A percentile compares a stretch with the other conserved stretches of the same genome.
Evolutionary conservation across 2,888 invertebrate species (phyloP).

Genomic region (Aricia artaxerxes): DNA sequence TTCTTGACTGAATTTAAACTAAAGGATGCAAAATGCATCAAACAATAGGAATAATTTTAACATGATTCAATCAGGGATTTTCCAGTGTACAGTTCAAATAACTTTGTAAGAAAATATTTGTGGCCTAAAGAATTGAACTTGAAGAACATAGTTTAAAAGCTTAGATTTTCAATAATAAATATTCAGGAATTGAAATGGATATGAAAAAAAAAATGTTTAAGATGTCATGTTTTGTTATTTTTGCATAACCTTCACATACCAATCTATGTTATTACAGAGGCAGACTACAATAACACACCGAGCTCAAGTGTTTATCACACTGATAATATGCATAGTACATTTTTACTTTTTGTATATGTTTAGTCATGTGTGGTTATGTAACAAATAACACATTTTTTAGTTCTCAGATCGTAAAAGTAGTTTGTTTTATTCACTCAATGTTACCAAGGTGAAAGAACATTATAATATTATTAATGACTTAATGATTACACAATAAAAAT

Average conservation of each 20-base stretch:
- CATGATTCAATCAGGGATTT: too few species aligned
- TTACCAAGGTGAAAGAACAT: background rate
- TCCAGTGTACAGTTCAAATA: too few species aligned
- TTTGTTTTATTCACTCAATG: background rate
- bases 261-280: background rate
- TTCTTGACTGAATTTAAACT: too few species aligned
- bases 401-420: background rate
- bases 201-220: background rate
- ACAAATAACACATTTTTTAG: background rate
- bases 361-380: background rate
- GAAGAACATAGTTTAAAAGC: too few species aligned
- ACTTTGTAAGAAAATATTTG: too few species aligned
- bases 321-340: background rate
- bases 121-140: too few species aligned
- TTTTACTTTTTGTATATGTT: background rate
- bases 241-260: background rate
- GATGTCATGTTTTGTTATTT: background rate
- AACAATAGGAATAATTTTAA: too few species aligned
- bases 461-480: background rate
- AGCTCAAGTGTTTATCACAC: conserved; percentile 22
- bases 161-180: too few species aligned
- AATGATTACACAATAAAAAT: background rate
- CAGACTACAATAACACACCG: background rate
- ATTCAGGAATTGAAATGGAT: background rate
- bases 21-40: too few species aligned